Percentiles rank a stretch among this genome's conserved stretches.
phyloP scores from a whole-genome alignment of 2,888 invertebrate species.

The Acrobasis suavella region DNA sequence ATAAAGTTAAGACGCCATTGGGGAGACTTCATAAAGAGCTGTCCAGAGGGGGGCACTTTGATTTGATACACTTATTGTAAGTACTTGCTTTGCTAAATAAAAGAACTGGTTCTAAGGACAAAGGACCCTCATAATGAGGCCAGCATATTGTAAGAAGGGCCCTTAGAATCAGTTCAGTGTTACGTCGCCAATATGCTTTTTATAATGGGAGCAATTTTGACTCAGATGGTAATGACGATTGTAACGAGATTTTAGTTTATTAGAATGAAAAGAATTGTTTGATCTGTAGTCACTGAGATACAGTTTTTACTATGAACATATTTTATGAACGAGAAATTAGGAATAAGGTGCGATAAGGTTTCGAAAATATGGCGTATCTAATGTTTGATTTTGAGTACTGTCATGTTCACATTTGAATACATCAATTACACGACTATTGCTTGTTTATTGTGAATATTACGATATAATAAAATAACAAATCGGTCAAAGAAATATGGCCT shows the following conservation, averaged over 20 bases:
- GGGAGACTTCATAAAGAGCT: slow-evolving; percentile 71
- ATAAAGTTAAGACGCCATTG: slow-evolving; percentile 62
- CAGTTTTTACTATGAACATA: too few species aligned
- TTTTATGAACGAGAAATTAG: too few species aligned
- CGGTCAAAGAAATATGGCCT: too few species aligned
- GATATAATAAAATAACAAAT: too few species aligned
- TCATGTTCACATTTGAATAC: too few species aligned
- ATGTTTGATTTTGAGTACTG: too few species aligned
- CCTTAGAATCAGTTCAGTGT: slow-evolving; percentile 66
- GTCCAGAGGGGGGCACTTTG: slow-evolving; percentile 65
- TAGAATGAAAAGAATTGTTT: neutral
- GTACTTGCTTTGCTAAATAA: slow-evolving; percentile 70
- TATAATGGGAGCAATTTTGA: slow-evolving; percentile 59
- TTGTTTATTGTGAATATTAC: too few species aligned
- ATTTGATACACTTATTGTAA: slow-evolving; percentile 78
- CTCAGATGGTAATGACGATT: slow-evolving; percentile 6
- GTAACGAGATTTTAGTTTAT: neutral
- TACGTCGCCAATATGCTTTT: slow-evolving; percentile 71
- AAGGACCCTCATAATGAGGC: slow-evolving; percentile 80
- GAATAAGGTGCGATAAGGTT: too few species aligned
- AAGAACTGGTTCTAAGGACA: slow-evolving; percentile 81
- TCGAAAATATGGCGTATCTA: too few species aligned
- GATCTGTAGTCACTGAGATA: neutral
- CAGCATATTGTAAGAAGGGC: slow-evolving; percentile 76
- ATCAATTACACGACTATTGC: too few species aligned